These are phyloP conservation scores for Ammodytes dubius DNA, from an alignment of 2,113 vertebrate species.

Conservation along the genomic window DNA sequence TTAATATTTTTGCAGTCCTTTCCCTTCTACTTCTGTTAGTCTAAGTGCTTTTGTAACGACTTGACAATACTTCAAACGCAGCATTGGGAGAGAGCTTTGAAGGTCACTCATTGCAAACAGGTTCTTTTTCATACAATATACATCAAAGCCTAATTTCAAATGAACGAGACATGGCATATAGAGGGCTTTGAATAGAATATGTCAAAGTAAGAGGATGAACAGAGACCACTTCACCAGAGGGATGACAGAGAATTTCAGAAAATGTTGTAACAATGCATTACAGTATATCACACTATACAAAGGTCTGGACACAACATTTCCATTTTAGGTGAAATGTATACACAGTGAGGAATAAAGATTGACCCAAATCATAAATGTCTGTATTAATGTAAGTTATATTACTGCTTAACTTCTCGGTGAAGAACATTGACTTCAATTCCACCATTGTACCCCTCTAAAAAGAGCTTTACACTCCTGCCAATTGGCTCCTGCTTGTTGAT, in stretches of 20 bases:
- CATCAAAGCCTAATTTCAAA: conserved; percentile 81
- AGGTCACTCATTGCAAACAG: conserved; percentile 74
- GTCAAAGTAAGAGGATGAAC: conserved; percentile 66
- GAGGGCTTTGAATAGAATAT: conserved; percentile 67
- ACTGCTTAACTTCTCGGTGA: neutral
- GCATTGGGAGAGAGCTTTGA: conserved; percentile 64
- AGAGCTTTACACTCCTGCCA: conserved; percentile 16
- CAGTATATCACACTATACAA: conserved; percentile 7
- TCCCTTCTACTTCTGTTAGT: conserved; percentile 62
- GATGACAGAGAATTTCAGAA: conserved; percentile 30
- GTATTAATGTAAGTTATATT: conserved; percentile 21
- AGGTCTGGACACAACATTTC: conserved; percentile 4
- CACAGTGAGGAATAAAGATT: conserved; percentile 10
- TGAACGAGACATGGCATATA: conserved; percentile 74
- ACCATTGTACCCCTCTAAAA: conserved; percentile 11
- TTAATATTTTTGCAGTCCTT: conserved; percentile 70
- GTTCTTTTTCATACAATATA: conserved; percentile 82
- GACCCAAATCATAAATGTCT: conserved; percentile 14
- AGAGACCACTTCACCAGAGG: conserved; percentile 41
- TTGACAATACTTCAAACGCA: conserved; percentile 74
- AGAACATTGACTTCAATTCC: conserved; percentile 22
- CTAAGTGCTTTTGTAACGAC: conserved; percentile 63
- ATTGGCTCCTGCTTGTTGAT: conserved; percentile 27
- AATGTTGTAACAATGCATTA: neutral
- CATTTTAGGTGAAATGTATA: conserved; percentile 23